Base-by-base conservation (phyloP, 92 coral and sea anemone species). In the Pocillopora grandis region DNA sequence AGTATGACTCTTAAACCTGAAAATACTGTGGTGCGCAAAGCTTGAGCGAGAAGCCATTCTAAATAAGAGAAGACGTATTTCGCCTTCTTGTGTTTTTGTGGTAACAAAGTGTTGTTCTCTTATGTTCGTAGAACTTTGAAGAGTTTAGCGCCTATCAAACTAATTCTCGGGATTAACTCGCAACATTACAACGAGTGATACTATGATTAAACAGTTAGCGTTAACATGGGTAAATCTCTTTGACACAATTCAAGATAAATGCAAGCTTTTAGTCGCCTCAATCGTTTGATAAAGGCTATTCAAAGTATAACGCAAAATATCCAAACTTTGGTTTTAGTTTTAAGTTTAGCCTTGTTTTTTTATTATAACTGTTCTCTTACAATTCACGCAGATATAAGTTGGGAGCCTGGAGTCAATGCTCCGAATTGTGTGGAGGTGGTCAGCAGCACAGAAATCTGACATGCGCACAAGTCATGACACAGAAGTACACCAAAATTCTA, bases 391-490 rank as follows among this genome's bases (percentile, higher is more conserved):
- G 90, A 58, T 90, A 86, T 86, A 63, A 37, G 58, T 48, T 69
- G 12, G 89, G 89, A 6, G 84, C 83, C 66, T 90, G 90, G 90
- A 87, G 75, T 36, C 75, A 73, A 80, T 93, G 97, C 31, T 84
- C 97, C 4, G 84, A 74, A 67, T 66, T 58, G 27, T 93, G 97
- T 57, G 95, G 92, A 20, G 94, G 97, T 16, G 97, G 97, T 37
- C 86, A 73, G 57, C 91, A 83, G 79, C 42, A 58, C 15, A 91
- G 95, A 8, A 70, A 66, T n/a, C 64, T 89, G 37, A 76, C 81
- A 48, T 93, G 97, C 75, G 90, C 61, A 48, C 87, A 86, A 58
- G 89, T 89, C 2, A 67, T 89, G 14, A 73, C 78, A 64, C 81
- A 77, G 66, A 81, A 62, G 21, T 66, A 73, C 14, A 82, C 66